Evolutionary conservation across 2,888 invertebrate genomes (phyloP), one percentile per base, ranked within the genome.

Genomic region (Philaethria dido): DNA sequence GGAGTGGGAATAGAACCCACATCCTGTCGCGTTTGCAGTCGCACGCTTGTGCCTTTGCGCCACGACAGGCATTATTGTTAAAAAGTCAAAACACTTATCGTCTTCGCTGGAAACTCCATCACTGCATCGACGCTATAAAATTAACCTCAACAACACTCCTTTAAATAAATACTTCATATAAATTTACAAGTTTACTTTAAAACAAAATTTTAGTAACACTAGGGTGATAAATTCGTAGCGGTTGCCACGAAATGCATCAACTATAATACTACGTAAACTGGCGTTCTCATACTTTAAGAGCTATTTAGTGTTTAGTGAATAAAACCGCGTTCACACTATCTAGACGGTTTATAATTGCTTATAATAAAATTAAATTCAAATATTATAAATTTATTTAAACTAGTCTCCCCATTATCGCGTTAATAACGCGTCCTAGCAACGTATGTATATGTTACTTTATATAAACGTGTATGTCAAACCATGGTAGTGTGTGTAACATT

Each of bases 241-340:
- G 67, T 68, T 62, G 68, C 62, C 63, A 42, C 60, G 60, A 66
- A 69, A 66, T 69, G 66, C 69, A 63, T 63, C 63, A 54, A 60
- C 69, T 48, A 60, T 69, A 69, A 66, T 59, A 33, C 52, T 14
- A 45, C 55, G 39, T 55, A 55, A 39, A 39, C 55, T 25, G 22
- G 48, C 25, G 25, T 50, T 25, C 48, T 36, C 55, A 14, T 36
- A 20, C 55, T 55, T 39, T 55, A 39, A 39, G 22, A 55, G 55
- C 39, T 39, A 55, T 55, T 55, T 55, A 55, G 55, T 18, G 36
- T 36, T 55, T 14, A 39, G 55, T 55, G 39, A 22, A 50, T 55
- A 39, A 55, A 25, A n/a, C 39, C 55, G 39, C 20, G 55, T 39
- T n/a, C 22, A 55, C 39, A 39, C 14, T 8, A 22, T 39, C 22